Base-by-base conservation (phyloP, 2,888 invertebrate genomes). In the Serripes groenlandicus region DNA sequence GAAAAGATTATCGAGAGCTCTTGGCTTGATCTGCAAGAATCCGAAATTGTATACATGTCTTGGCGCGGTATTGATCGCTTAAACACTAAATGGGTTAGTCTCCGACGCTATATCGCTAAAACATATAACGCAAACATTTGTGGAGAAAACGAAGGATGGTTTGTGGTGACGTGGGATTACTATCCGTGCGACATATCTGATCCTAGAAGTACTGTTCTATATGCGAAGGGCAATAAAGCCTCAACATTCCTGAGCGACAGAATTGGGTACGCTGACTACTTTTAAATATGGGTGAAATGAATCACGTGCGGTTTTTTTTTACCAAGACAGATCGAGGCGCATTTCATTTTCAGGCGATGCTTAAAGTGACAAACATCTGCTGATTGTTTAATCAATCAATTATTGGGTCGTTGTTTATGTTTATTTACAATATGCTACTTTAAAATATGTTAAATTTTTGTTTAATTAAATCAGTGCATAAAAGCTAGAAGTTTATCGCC, bases 241-340 rank as follows among this genome's bases (percentile, higher is more conserved):
- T 58, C 58, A 26, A 58, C 26, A 26, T 58, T 58, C 26, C 26
- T 58, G 58, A 58, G 26, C n/a, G 28, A 3, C n/a, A 28, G 28
- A 58, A 58, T 58, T 4, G 58, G 58, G 28, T 23, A 28, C n/a
- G 58, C 58, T 7, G 58, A 58, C 26, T 28, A 28, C 23, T 58
- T 58, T 58, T 23, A 58, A 26, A 28, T 58, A 28, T 58, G 58
- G 58, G 26, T 58, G 15, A 58, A 58, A n/a, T n/a, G n/a, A n/a
- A n/a, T n/a, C n/a, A n/a, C n/a, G n/a, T n/a, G n/a, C n/a, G n/a
- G n/a, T n/a, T n/a, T n/a, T n/a, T n/a, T n/a, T n/a, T n/a, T n/a
- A n/a, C n/a, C n/a, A n/a, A n/a, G n/a, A n/a, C n/a, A n/a, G n/a
- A n/a, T n/a, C n/a, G n/a, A n/a, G n/a, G n/a, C n/a, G n/a, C n/a